These are phyloP conservation scores for Microdon myrmicae DNA, from an alignment of 2,888 invertebrate genomes.

Conservation along the genomic window DNA sequence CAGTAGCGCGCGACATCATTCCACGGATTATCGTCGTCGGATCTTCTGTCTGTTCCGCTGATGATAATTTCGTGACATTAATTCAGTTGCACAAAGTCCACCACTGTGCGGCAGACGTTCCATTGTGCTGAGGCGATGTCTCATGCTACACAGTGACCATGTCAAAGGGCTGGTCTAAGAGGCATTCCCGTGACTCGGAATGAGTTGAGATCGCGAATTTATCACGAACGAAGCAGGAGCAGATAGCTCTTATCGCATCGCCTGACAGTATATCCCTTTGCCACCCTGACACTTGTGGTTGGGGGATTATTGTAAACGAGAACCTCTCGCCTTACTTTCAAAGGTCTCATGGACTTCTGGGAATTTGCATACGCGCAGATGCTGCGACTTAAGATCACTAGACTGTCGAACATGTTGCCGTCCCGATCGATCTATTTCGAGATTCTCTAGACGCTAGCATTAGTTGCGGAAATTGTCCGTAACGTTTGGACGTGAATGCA, in stretches of 20 bases:
- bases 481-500: slow-evolving; percentile 26
- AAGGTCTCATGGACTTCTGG: slow-evolving; percentile 6
- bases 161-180: slow-evolving; percentile 30
- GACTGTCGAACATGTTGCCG: slow-evolving; percentile 45
- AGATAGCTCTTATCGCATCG: slow-evolving; percentile 35
- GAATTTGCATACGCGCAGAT: slow-evolving; percentile 36
- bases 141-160: slow-evolving; percentile 17
- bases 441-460: slow-evolving; percentile 25
- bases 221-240: slow-evolving; percentile 41
- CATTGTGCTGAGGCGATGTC: too few relatives aligned
- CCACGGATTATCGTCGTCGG: slow-evolving; percentile 52
- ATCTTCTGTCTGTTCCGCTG: slow-evolving; percentile 54
- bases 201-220: slow-evolving; percentile 25
- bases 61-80: slow-evolving; percentile 61
- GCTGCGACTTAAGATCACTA: slow-evolving; percentile 29
- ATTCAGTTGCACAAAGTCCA: slow-evolving; percentile 52
- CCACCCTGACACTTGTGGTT: slow-evolving; percentile 5
- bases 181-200: slow-evolving; percentile 24
- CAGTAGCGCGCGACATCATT: slow-evolving; percentile 44
- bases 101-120: slow-evolving; percentile 36
- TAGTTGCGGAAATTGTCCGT: slow-evolving; percentile 45
- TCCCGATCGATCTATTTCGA: slow-evolving; percentile 47
- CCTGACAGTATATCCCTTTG: too few relatives aligned
- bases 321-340: neutral
- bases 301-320: slow-evolving; percentile 15